Conservation (phyloP, 2,797 vertebrate species). For the Bryconaethiops microstoma region DNA sequence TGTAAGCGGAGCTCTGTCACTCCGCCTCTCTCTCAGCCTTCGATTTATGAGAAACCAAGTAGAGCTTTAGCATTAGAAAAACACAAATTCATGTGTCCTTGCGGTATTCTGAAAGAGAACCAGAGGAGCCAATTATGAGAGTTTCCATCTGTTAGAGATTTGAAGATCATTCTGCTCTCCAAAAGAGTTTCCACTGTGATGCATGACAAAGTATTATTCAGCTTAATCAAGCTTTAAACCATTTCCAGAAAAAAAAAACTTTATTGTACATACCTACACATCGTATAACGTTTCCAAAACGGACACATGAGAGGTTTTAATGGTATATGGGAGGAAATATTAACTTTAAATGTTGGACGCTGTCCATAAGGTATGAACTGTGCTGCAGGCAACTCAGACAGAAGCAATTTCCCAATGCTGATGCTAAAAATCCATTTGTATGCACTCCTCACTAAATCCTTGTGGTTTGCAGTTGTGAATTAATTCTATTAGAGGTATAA, state of each 20-base stretch:
- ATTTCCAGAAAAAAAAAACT: slow-evolving; percentile 26
- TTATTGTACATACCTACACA: slow-evolving; percentile 29
- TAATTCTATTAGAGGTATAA: neutral
- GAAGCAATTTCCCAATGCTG: neutral
- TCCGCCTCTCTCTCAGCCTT: slow-evolving; percentile 37
- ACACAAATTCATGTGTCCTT: slow-evolving; percentile 56
- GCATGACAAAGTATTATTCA: slow-evolving; percentile 45
- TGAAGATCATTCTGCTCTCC: slow-evolving; percentile 31
- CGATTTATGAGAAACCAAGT: slow-evolving; percentile 55
- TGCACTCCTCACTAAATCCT: neutral
- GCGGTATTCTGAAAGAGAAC: slow-evolving; percentile 54
- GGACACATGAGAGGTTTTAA: slow-evolving; percentile 19
- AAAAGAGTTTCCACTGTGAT: slow-evolving; percentile 40
- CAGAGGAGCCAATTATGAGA: slow-evolving; percentile 53
- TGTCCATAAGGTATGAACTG: neutral
- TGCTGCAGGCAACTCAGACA: neutral
- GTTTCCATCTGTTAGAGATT: slow-evolving; percentile 59
- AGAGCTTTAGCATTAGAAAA: slow-evolving; percentile 41
- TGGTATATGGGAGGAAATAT: slow-evolving; percentile 16
- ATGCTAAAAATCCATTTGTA: neutral
- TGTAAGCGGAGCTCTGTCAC: slow-evolving; percentile 50
- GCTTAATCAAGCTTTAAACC: slow-evolving; percentile 48
- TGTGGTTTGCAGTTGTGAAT: neutral
- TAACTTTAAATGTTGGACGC: neutral
- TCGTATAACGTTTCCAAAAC: slow-evolving; percentile 35